A percentile compares a stretch with the other conserved stretches of the same genome.
Conservation (phyloP, 2,797 vertebrate species). For the Pseudomugil tenellus region DNA sequence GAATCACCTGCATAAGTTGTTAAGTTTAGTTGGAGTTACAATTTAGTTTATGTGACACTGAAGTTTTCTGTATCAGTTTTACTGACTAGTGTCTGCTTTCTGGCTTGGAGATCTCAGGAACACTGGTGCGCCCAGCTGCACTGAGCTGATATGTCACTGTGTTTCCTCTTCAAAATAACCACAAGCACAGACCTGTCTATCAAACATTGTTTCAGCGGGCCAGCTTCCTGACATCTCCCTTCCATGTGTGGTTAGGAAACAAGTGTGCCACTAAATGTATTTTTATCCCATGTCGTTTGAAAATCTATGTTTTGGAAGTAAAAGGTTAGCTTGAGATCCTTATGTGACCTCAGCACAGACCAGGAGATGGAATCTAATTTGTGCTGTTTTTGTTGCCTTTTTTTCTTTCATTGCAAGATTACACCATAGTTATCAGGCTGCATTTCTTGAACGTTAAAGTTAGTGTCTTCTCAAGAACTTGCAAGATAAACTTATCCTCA, state of each 20-base stretch:
- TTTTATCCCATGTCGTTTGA: conserved; percentile 13
- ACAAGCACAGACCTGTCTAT: conserved; percentile 67
- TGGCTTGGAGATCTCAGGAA: conserved; percentile 35
- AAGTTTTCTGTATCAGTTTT: not conserved
- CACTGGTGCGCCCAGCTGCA: conserved; percentile 70
- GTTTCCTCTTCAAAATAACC: conserved; percentile 79
- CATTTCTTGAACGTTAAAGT: no score
- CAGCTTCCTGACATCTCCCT: conserved; percentile 63
- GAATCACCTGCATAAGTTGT: conserved; percentile 44
- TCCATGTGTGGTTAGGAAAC: conserved; percentile 13
- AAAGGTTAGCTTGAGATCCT: not conserved
- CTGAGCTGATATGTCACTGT: conserved; percentile 80
- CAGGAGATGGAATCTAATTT: not conserved
- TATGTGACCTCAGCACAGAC: not conserved
- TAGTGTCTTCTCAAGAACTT: no score
- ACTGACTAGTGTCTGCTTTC: conserved; percentile 25
- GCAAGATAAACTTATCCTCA: no score
- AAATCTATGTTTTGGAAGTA: not conserved
- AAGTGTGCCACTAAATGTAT: not conserved
- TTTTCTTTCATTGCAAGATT: not conserved
- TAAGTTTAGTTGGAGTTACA: not conserved
- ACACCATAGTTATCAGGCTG: not conserved
- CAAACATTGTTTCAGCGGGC: conserved; percentile 53
- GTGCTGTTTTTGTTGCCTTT: not conserved
- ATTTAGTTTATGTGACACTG: not conserved